Percentiles rank a stretch among this genome's conserved stretches.
phyloP scores from a whole-genome alignment of 2,797 vertebrate genomes.

The Malurus splendens region DNA sequence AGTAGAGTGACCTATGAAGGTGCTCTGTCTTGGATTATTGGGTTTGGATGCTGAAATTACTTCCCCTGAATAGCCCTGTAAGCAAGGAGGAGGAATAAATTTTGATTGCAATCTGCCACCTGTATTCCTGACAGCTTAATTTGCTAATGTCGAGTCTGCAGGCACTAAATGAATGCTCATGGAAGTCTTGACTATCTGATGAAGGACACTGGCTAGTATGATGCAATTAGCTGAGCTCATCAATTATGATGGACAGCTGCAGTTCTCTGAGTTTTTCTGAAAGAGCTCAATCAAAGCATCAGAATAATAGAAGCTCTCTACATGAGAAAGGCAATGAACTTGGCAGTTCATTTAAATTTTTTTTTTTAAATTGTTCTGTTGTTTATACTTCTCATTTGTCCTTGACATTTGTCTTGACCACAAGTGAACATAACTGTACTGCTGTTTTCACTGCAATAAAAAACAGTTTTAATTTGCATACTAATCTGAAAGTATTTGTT shows the following conservation, averaged over 20 bases:
- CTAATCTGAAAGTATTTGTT: background rate
- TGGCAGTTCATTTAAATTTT: slow-evolving; percentile 1
- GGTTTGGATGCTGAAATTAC: background rate
- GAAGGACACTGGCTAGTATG: slow-evolving; percentile 1
- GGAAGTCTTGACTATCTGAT: slow-evolving; percentile 6
- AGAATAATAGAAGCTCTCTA: slow-evolving; percentile 19
- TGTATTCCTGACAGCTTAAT: slow-evolving; percentile 30
- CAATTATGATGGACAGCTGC: slow-evolving; percentile 25
- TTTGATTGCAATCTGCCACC: background rate
- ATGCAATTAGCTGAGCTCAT: slow-evolving; percentile 44
- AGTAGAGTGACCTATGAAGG: background rate
- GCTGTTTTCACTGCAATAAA: background rate
- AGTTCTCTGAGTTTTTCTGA: background rate
- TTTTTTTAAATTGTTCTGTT: background rate
- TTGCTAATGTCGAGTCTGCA: background rate
- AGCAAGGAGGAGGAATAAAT: slow-evolving; percentile 15
- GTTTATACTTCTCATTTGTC: slow-evolving; percentile 4
- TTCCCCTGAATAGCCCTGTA: background rate
- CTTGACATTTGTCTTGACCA: background rate
- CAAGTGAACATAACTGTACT: background rate
- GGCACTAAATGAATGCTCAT: background rate
- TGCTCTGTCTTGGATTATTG: background rate
- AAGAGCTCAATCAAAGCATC: slow-evolving; percentile 6
- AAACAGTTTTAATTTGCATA: background rate
- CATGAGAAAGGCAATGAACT: slow-evolving; percentile 2